Evolutionary conservation across 2,888 invertebrate genomes (phyloP), one percentile per base, ranked within the genome.

Genomic region (Heteromurus nitidus): DNA sequence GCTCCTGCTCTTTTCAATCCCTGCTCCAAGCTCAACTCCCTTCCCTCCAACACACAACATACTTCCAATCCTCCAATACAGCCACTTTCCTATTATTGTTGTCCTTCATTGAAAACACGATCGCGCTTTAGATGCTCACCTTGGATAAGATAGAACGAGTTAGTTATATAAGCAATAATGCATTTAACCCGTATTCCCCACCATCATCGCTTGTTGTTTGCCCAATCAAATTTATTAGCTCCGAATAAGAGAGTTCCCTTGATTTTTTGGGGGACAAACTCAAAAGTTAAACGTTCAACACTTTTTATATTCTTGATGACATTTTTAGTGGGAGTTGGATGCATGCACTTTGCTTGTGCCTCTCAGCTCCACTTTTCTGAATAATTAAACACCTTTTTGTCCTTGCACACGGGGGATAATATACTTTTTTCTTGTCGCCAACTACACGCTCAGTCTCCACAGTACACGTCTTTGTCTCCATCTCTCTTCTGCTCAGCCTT

Each of bases 1-100:
- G n/a, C n/a, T n/a, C 42, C 47, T 79, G 79, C 72, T 77, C 77
- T 79, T 79, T 79, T 79, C n/a, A n/a, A n/a, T 65, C 72, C 72
- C 67, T 74, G 64, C 26, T 11, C 28, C 26, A 9, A 47, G 36
- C 47, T 16, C n/a, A 47, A n/a, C 7, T 47, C 3, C 11, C 47
- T n/a, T n/a, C n/a, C n/a, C n/a, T n/a, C n/a, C n/a, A n/a, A n/a
- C n/a, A n/a, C n/a, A n/a, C n/a, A n/a, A n/a, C n/a, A n/a, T n/a
- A n/a, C n/a, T n/a, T n/a, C n/a, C n/a, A n/a, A n/a, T n/a, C n/a
- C n/a, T n/a, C n/a, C n/a, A n/a, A n/a, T 47, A n/a, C 47, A 47
- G 36, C 7, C 36, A 36, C 13, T 5, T 36, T 36, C 13, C 36
- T 36, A 36, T 36, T 36, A 36, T 36, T 36, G 13, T 36, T 36